Evolutionary conservation across 2,888 invertebrate species (phyloP).

Genomic region (Apodemia zela): DNA sequence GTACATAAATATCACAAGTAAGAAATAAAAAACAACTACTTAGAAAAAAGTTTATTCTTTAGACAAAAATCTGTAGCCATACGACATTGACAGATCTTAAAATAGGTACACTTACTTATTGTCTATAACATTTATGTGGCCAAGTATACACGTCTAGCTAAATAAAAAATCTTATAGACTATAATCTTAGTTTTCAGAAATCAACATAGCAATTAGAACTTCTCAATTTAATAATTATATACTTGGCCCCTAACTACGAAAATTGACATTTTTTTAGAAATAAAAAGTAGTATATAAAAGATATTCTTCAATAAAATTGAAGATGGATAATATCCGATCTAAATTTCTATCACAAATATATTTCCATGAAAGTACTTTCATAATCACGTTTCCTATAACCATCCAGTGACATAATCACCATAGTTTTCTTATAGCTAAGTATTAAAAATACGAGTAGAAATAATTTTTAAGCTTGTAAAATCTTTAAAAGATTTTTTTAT

Average conservation of each 20-base stretch:
- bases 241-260: background rate
- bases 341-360: background rate
- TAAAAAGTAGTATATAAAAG: background rate
- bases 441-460: background rate
- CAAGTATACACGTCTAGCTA: background rate
- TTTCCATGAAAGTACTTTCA: constrained; percentile 1
- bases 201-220: background rate
- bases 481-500: background rate
- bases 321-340: background rate
- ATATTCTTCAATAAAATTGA: background rate
- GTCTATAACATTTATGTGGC: background rate
- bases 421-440: background rate
- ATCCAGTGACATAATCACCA: background rate
- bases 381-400: background rate
- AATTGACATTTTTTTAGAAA: background rate
- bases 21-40: constrained; percentile 7
- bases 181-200: background rate
- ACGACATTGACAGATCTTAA: constrained; percentile 1
- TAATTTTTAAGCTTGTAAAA: background rate
- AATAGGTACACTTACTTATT: background rate
- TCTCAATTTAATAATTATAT: background rate
- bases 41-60: constrained; percentile 7
- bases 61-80: background rate
- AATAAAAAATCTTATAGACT: background rate
- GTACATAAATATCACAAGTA: background rate